Percentiles rank a stretch among this genome's conserved stretches.
Conservation (phyloP, 2,113 vertebrate genomes). For the Carassius auratus region DNA sequence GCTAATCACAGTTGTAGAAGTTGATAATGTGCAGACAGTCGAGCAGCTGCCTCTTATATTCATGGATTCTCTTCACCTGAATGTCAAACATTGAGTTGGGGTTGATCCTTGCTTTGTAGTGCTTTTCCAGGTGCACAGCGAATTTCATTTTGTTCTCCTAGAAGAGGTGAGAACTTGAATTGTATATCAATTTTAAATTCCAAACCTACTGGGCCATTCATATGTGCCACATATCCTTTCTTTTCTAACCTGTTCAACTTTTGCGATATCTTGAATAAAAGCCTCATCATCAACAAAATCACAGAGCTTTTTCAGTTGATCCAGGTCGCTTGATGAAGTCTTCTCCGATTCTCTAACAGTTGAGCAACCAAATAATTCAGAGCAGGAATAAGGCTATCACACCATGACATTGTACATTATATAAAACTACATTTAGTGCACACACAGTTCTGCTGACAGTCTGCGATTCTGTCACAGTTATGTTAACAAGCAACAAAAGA, state of each 20-base stretch:
- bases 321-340: slow-evolving; percentile 85
- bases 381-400: not conserved
- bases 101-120: slow-evolving; percentile 91
- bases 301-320: slow-evolving; percentile 80
- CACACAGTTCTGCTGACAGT: not conserved
- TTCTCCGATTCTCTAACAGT: slow-evolving; percentile 84
- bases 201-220: not conserved
- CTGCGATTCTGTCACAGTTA: not conserved
- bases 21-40: slow-evolving; percentile 92
- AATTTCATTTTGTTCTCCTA: slow-evolving; percentile 95
- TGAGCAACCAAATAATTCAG: not conserved
- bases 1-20: slow-evolving; percentile 85
- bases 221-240: not conserved
- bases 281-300: slow-evolving; percentile 82
- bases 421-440: slow-evolving; percentile 1
- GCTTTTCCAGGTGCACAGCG: slow-evolving; percentile 81
- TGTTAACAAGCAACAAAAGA: not conserved
- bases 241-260: slow-evolving; percentile 86
- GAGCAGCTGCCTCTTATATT: slow-evolving; percentile 91
- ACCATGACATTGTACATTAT: not conserved
- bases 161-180: not conserved
- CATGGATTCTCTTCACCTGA: slow-evolving; percentile 91
- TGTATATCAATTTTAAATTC: not conserved
- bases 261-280: slow-evolving; percentile 87
- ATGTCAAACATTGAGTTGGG: slow-evolving; percentile 92